Conservation (phyloP, 1,140 invertebrate species). For the Ceratoteleas bidentatus region DNA sequence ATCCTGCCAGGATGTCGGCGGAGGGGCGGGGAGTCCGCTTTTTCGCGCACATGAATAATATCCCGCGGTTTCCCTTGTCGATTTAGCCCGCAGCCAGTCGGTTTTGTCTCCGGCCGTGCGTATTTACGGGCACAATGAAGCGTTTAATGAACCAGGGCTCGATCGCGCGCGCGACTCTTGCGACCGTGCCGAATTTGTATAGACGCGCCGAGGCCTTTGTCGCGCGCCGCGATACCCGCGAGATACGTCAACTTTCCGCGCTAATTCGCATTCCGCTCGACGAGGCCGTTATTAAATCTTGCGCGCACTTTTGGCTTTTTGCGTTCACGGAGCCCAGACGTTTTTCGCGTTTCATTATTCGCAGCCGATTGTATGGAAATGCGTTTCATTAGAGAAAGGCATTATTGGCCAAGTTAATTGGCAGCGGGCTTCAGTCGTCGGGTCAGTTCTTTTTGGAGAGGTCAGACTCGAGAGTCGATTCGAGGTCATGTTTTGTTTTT, state of each 20-base stretch:
- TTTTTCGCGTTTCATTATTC: no score
- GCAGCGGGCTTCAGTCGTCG: no score
- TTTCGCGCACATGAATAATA: slow-evolving; percentile 62
- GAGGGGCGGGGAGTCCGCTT: slow-evolving; percentile 30
- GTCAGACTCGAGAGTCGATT: no score
- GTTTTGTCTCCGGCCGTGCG: slow-evolving; percentile 54
- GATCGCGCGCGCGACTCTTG: slow-evolving; percentile 62
- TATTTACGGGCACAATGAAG: slow-evolving; percentile 67
- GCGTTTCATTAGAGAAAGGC: no score
- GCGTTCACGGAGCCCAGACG: no score
- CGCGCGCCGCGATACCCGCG: slow-evolving; percentile 31
- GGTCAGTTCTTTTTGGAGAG: no score
- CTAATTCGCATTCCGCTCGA: neutral
- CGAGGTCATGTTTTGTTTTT: no score
- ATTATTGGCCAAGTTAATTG: no score
- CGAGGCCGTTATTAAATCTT: neutral
- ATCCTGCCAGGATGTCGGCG: no score
- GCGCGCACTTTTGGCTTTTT: no score
- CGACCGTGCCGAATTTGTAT: slow-evolving; percentile 46
- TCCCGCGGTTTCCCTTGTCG: slow-evolving; percentile 49
- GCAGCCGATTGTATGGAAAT: no score
- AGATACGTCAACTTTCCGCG: slow-evolving; percentile 17
- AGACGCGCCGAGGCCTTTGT: slow-evolving; percentile 43
- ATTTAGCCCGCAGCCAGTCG: slow-evolving; percentile 63
- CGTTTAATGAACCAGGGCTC: slow-evolving; percentile 66